These are phyloP conservation scores for Pseudochirops corinnae DNA, from an alignment of 2,797 vertebrate species.

Conservation along the genomic window DNA sequence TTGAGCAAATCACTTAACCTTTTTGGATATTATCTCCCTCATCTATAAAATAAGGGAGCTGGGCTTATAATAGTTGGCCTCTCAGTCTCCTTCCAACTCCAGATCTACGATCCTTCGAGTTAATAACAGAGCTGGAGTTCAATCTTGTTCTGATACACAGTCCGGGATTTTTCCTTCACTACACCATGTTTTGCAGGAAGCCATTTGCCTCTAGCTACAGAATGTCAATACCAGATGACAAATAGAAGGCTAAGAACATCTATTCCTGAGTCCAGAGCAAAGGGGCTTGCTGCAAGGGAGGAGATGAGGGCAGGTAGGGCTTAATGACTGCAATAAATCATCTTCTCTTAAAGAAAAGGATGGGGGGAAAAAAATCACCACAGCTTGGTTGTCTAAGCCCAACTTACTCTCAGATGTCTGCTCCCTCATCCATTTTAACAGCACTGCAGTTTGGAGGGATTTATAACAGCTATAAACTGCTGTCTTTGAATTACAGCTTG, in stretches of 20 bases:
- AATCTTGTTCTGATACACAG: not conserved
- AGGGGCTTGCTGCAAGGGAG: conserved; percentile 38
- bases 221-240: conserved; percentile 44
- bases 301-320: not conserved
- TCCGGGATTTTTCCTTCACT: not conserved
- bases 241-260: conserved; percentile 58
- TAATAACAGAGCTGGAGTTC: not conserved
- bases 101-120: not conserved
- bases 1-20: not conserved
- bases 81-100: not conserved
- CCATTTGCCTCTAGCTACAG: conserved; percentile 40
- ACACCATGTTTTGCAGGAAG: conserved; percentile 31
- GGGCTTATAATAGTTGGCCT: not conserved
- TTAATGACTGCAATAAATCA: conserved; percentile 71
- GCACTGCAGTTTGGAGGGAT: conserved; percentile 68
- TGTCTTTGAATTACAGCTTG: conserved; percentile 67
- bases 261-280: conserved; percentile 45
- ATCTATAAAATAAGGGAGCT: not conserved
- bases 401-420: conserved; percentile 68
- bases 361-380: conserved; percentile 59
- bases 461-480: conserved; percentile 61
- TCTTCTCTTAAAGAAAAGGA: conserved; percentile 54
- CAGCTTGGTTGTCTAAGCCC: conserved; percentile 45
- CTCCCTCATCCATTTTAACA: conserved; percentile 64
- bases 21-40: not conserved